phyloP scores from a whole-genome alignment of 1,140 invertebrate genomes.

The Orchesella cincta region DNA sequence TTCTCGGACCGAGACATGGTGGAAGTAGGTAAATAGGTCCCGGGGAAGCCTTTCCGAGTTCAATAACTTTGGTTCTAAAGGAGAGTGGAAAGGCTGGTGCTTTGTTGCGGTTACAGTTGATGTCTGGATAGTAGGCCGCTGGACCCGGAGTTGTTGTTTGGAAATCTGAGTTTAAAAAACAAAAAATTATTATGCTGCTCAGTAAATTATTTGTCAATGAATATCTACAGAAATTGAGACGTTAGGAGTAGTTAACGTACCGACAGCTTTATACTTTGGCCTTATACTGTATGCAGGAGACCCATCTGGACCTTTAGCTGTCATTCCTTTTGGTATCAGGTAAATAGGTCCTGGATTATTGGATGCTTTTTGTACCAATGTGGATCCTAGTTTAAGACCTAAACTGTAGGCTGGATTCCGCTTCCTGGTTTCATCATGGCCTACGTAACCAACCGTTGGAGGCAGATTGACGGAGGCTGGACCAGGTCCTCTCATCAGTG shows the following conservation, averaged over 20 bases:
- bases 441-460: constrained; percentile 38
- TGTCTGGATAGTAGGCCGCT: constrained; percentile 42
- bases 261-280: constrained; percentile 35
- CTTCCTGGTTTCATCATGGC: constrained; percentile 41
- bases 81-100: constrained; percentile 40
- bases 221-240: background rate
- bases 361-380: constrained; percentile 16
- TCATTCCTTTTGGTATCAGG: constrained; percentile 41
- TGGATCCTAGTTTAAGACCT: constrained; percentile 35
- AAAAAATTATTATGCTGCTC: background rate
- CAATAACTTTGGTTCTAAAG: constrained; percentile 32
- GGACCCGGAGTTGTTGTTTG: constrained; percentile 36
- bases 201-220: background rate
- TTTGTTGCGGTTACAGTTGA: constrained; percentile 45
- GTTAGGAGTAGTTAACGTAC: too few species aligned
- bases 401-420: constrained; percentile 45
- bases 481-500: constrained; percentile 40
- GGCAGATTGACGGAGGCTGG: constrained; percentile 46
- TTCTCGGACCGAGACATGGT: constrained; percentile 41
- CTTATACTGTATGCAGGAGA: constrained; percentile 29
- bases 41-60: constrained; percentile 36
- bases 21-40: constrained; percentile 49
- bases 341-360: constrained; percentile 43
- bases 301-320: constrained; percentile 41
- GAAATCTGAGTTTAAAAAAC: constrained; percentile 33